Base-by-base conservation (phyloP, 2,113 vertebrate species). In the Pongo pygmaeus region DNA sequence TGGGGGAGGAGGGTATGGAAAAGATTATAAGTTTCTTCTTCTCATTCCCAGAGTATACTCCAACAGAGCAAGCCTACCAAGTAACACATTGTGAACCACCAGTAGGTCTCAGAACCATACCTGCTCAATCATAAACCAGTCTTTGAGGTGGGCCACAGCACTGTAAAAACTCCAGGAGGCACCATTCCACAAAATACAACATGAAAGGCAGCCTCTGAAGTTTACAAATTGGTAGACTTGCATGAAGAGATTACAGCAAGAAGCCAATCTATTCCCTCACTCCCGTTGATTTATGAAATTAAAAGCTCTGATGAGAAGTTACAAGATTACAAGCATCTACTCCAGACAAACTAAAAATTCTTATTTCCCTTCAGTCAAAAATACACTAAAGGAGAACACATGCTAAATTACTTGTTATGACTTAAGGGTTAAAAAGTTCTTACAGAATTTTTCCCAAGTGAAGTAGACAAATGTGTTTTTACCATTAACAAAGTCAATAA, bases 361-460 rank as follows among this genome's bases (percentile, higher is more conserved):
- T 6, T 84, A 87, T 61, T 89, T 12, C 10, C 67, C 46, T 89
- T 89, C 52, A 94, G 50, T 79, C 50, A 94, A 93, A 91, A 87
- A 32, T 70, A 83, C 11, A 50, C 30, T 13, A 86, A 91, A 10
- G n/a, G 32, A 32, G 22, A 88, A 83, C 77, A 57, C 35, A 88
- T 57, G 32, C 18, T 84, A 61, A 96, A 79, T 17, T 79, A 78
- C 70, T 70, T 84, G n/a, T 79, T 93, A 70, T 69, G 30, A 77
- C 89, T 91, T 91, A 84, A 87, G 52, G 23, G n/a, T 93, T 96
- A 94, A 89, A 84, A 91, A 18, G 17, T 92, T 78, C 59, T 69
- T 75, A 89, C 0, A 59, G 50, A 91, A 78, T 69, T 77, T 87
- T 91, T 84, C 64, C 43, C 79, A 97, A 90, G 75, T 89, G 92